Evolutionary conservation across 2,113 vertebrate species (phyloP), one percentile per base, ranked within the genome.

Genomic region (Poeciliopsis prolifica): DNA sequence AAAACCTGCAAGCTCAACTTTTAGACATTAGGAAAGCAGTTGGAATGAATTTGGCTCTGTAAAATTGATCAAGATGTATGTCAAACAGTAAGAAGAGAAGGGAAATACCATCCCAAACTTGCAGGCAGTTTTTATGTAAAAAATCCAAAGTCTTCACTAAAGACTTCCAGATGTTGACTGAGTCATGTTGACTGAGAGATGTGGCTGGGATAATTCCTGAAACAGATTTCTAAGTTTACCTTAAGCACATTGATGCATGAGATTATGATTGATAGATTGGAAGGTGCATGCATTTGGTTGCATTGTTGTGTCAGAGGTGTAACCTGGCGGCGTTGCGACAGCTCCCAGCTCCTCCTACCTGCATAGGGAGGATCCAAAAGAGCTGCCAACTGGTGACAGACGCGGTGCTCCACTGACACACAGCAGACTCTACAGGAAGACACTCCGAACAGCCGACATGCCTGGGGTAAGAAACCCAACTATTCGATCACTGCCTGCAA

Each of bases 311-410:
- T 60, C 58, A 60, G 58, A 26, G 73, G 29, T 29, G 54, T n/a
- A 40, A 37, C 44, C 65, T 44, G 37, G 28, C 0, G n/a, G 35
- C 40, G 28, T 22, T 80, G 82, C 70, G 73, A 81, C 70, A 13
- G 68, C 63, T 80, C 67, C 31, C 78, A 80, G 37, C 61, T 64
- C 40, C 66, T 77, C 71, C 78, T 72, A 86, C 84, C 80, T 2
- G 65, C 28, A 68, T 90, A 83, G 91, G 93, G 94, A 93, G 93
- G 90, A 91, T 90, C 91, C 83, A 68, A 92, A 92, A 92, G 62
- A 68, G 31, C 44, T 75, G 93, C 90, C 93, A 93, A 90, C 68
- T 86, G 81, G 83, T 92, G 92, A 91, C 92, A 93, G 86, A 86
- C 68, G 72, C 81, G 17, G 61, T 79, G 87, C 74, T 79, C 60